Conservation (phyloP, 2,797 vertebrate species). For the Sciaenops ocellatus region DNA sequence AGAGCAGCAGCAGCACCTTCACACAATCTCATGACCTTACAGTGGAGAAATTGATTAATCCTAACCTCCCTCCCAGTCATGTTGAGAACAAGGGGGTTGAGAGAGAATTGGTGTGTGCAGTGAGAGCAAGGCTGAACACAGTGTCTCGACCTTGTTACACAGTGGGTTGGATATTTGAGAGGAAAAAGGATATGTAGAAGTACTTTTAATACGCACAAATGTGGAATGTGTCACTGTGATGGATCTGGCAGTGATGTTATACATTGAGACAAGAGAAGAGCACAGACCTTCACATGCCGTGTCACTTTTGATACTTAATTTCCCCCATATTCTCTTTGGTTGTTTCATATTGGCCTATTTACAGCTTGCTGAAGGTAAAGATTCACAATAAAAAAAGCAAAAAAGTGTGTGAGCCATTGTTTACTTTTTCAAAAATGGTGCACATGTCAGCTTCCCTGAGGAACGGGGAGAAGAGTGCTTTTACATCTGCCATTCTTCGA, state of each 20-base stretch:
- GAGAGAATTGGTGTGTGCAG: constrained; percentile 30
- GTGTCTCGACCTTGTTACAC: constrained; percentile 45
- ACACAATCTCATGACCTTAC: constrained; percentile 25
- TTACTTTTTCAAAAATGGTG: constrained; percentile 81
- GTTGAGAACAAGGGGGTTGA: constrained; percentile 6
- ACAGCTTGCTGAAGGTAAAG: constrained; percentile 74
- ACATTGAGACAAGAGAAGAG: constrained; percentile 46
- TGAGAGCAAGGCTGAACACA: constrained; percentile 36
- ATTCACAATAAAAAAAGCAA: constrained; percentile 62
- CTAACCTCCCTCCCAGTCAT: constrained; percentile 27
- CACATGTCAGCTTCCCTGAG: constrained; percentile 81
- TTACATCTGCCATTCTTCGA: constrained; percentile 85
- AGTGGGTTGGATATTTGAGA: constrained; percentile 21
- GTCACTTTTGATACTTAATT: constrained; percentile 71
- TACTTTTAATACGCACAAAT: constrained; percentile 41
- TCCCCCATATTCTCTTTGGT: constrained; percentile 63
- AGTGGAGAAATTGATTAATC: constrained; percentile 25
- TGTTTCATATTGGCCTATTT: constrained; percentile 80
- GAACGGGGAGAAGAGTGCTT: constrained; percentile 75
- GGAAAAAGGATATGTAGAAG: constrained; percentile 10
- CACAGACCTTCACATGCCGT: constrained; percentile 44
- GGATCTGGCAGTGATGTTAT: constrained; percentile 40
- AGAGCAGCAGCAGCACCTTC: constrained; percentile 14
- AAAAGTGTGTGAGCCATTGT: constrained; percentile 78
- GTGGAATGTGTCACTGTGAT: constrained; percentile 27